Conservation (phyloP, 2,797 vertebrate genomes). For the Gadopsis marmoratus region DNA sequence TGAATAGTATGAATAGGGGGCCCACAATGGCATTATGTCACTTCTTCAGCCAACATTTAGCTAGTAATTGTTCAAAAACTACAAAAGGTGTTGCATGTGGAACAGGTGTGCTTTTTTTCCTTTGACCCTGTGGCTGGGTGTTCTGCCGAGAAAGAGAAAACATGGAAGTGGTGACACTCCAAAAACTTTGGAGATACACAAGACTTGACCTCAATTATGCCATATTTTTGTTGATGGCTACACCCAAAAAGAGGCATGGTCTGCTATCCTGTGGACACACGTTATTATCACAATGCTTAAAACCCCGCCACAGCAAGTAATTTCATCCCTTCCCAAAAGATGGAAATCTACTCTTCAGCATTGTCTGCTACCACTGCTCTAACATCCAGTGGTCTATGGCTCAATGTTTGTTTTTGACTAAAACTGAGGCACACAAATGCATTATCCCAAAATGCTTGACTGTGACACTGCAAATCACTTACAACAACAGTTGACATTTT, state of each 20-base stretch:
- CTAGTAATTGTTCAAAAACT: slow-evolving; percentile 12
- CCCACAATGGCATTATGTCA: slow-evolving; percentile 8
- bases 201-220: slow-evolving; percentile 48
- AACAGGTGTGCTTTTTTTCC: slow-evolving; percentile 48
- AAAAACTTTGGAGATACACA: slow-evolving; percentile 42
- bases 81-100: slow-evolving; percentile 1
- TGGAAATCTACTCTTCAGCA: not conserved
- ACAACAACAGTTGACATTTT: not conserved
- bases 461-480: not conserved
- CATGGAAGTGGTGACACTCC: slow-evolving; percentile 47
- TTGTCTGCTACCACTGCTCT: not conserved
- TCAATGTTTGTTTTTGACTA: not conserved
- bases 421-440: not conserved
- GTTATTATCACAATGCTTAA: slow-evolving; percentile 4
- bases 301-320: not conserved
- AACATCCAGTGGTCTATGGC: not conserved
- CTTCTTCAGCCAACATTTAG: slow-evolving; percentile 24
- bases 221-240: slow-evolving; percentile 28
- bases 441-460: not conserved
- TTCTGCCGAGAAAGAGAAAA: slow-evolving; percentile 47
- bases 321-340: not conserved
- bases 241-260: slow-evolving; percentile 24
- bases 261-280: not conserved
- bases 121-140: slow-evolving; percentile 47
- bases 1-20: slow-evolving; percentile 5